Base-by-base conservation (phyloP, 2,113 vertebrate species). In the Piliocolobus tephrosceles region DNA sequence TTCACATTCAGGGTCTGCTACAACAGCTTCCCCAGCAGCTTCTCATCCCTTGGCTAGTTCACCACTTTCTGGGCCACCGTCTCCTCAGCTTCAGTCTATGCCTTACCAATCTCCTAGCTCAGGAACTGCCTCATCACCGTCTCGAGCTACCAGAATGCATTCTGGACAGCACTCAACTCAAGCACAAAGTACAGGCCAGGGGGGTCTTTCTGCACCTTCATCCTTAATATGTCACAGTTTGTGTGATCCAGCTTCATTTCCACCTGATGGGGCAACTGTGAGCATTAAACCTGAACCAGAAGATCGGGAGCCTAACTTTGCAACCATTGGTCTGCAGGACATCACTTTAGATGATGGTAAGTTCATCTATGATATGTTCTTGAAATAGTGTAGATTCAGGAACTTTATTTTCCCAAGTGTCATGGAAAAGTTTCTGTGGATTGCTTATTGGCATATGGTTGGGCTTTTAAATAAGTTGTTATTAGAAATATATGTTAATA, bases 301-400 rank as follows among this genome's bases (percentile, higher is more conserved):
- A 98, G 99, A 99, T 61, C 98, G 96, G 88, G 99, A 99, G 97
- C 98, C 99, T 97, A 99, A 99, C 98, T 99, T 99, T 99, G 99
- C 99, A 93, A 98, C 99, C 38, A 99, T 99, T 66, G 99, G 99
- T 98, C 99, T 99, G 68, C 99, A 99, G 98, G 99, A 99, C 98
- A 99, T 99, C 98, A 99, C 99, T 0, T 99, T 99, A 98, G 99
- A 99, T 97, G 99, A 99, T 97, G 99, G 99, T 99, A 99, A 99
- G 99, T 98, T 97, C 43, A 43, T 87, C 17, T 72, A 0, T 96
- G 7, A 30, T 64, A 64, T 91, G 11, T 92, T 94, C 73, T 96
- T 92, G 58, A 95, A 89, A 35, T 68, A 90, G 16, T 94, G 45
- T 88, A 57, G 30, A 93, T 85, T 40, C 32, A 79, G 80, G 45